A percentile compares a stretch with the other conserved stretches of the same genome.
phyloP scores from a whole-genome alignment of 2,797 vertebrate genomes.

The Simalia tracyae region DNA sequence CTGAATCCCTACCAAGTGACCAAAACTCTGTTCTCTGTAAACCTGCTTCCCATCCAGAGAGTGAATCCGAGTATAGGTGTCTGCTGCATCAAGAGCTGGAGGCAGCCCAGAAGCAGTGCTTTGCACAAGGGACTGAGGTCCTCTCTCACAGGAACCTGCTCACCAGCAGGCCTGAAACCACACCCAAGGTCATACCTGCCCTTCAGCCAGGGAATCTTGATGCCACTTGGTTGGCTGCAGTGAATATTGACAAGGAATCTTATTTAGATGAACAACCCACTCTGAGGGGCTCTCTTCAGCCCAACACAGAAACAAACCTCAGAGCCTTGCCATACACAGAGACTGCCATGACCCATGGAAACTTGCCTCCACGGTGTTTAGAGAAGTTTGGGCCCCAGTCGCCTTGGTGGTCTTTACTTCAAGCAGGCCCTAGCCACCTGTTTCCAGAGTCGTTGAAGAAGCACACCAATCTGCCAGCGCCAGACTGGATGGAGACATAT shows the following conservation, averaged over 20 bases:
- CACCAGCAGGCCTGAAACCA: neutral
- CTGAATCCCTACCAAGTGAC: neutral
- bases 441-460: neutral
- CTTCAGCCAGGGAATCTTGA: neutral
- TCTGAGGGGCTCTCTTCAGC: no score
- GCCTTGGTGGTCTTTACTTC: conserved; percentile 19
- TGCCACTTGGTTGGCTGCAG: fast-evolving
- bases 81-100: neutral
- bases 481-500: neutral
- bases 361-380: neutral
- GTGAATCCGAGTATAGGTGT: neutral
- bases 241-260: neutral
- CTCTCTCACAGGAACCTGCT: neutral
- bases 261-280: fast-evolving
- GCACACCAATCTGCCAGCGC: neutral
- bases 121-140: neutral
- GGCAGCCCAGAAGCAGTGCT: neutral
- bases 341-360: fast-evolving
- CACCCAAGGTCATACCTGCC: neutral
- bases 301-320: neutral
- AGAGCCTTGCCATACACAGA: no score
- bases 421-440: neutral
- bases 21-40: neutral
- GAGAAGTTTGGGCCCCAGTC: conserved; percentile 20
- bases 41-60: neutral